phyloP scores from a whole-genome alignment of 2,888 invertebrate genomes.

The Hydrotaea cyrtoneurina region DNA sequence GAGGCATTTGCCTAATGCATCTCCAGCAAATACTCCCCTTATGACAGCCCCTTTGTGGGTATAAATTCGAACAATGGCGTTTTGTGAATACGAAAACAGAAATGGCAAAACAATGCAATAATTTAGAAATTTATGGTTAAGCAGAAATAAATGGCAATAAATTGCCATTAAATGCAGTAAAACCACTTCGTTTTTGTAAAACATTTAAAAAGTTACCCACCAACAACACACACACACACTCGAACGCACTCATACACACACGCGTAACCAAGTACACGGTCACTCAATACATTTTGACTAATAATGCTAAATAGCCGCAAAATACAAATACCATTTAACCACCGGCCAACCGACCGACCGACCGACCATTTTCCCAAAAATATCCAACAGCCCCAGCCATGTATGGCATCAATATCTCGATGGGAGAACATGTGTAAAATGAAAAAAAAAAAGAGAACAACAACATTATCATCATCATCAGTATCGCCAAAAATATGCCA shows the following conservation, averaged over 20 bases:
- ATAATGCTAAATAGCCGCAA: constrained; percentile 74
- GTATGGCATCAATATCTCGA: constrained; percentile 57
- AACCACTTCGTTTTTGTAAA: constrained; percentile 69
- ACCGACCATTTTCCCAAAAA: constrained; percentile 59
- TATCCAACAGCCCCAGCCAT: constrained; percentile 48
- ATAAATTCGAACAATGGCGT: too few relatives aligned
- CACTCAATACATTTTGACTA: constrained; percentile 73
- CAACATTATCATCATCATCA: neutral
- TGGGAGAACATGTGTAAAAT: constrained; percentile 26
- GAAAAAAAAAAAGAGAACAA: neutral
- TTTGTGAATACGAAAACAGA: neutral
- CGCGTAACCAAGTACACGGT: constrained; percentile 38
- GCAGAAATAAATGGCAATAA: constrained; percentile 71
- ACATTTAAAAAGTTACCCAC: constrained; percentile 52
- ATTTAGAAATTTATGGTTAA: constrained; percentile 62
- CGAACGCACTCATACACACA: constrained; percentile 6
- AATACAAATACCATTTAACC: constrained; percentile 68
- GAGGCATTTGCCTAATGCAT: too few relatives aligned
- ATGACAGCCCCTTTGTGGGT: too few relatives aligned
- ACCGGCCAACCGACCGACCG: too few relatives aligned
- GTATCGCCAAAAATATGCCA: constrained; percentile 18
- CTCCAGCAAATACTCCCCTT: too few relatives aligned
- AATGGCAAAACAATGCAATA: constrained; percentile 37
- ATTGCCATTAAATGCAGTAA: constrained; percentile 74
- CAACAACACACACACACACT: constrained; percentile 39